A percentile compares a stretch with the other conserved stretches of the same genome.
Conservation (phyloP, 2,113 vertebrate species). For the Vulpes ferrilata region DNA sequence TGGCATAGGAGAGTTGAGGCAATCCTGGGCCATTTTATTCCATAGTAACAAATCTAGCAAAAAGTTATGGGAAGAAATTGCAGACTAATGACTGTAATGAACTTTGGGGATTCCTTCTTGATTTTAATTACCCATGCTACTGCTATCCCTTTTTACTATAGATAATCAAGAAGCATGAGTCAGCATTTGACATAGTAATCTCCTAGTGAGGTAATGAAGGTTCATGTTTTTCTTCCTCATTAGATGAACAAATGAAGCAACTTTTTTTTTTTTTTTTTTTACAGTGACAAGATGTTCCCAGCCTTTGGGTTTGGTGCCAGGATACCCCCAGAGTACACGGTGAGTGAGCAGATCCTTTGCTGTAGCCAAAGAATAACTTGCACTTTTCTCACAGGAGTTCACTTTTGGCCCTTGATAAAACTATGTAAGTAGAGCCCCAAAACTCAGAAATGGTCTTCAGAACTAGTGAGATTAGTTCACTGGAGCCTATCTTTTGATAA, state of each 20-base stretch:
- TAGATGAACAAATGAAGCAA: constrained; percentile 47
- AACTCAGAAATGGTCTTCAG: neutral
- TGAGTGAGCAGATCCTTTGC: constrained; percentile 81
- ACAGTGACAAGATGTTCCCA: constrained; percentile 99
- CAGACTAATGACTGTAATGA: neutral
- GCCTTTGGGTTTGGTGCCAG: constrained; percentile 97
- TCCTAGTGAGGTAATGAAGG: neutral
- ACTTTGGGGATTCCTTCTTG: neutral
- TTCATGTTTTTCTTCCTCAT: constrained; percentile 5
- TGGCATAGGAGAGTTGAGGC: neutral
- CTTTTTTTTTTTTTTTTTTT: constrained; percentile 57
- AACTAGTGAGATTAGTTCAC: neutral
- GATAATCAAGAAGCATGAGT: constrained; percentile 9
- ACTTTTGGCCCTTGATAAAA: neutral
- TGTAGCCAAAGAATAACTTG: neutral
- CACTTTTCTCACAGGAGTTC: neutral
- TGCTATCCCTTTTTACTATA: neutral
- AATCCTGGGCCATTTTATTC: neutral
- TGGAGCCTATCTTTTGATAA: neutral
- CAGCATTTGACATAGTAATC: neutral
- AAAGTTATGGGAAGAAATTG: constrained; percentile 14
- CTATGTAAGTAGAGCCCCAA: neutral
- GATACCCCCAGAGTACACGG: constrained; percentile 98
- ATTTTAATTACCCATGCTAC: neutral
- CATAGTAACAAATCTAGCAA: neutral